phyloP scores from a whole-genome alignment of 2,888 invertebrate species.

The Tenthredo notha region DNA sequence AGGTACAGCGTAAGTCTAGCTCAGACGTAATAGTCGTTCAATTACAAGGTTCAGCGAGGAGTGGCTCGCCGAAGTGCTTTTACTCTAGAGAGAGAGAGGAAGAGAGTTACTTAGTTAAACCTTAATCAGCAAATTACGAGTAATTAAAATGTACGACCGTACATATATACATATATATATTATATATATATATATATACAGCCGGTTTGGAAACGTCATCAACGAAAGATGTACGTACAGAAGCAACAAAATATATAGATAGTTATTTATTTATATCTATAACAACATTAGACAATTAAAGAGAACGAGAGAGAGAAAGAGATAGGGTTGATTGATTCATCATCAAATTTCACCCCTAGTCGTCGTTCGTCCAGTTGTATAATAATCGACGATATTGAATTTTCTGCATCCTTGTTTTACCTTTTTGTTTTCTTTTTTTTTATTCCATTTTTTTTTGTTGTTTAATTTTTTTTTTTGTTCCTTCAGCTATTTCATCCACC shows the following conservation, averaged over 20 bases:
- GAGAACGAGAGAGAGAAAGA: neutral
- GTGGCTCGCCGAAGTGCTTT: slow-evolving; percentile 39
- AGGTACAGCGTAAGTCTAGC: neutral
- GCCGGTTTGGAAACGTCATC: neutral
- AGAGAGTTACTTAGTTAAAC: slow-evolving; percentile 39
- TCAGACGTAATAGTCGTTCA: slow-evolving; percentile 44
- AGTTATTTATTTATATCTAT: too few species aligned
- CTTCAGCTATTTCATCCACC: neutral
- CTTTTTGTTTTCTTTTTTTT: neutral
- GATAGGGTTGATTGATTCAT: neutral
- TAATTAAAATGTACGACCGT: slow-evolving; percentile 40
- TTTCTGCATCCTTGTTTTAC: neutral
- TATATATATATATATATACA: neutral
- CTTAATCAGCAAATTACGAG: slow-evolving; percentile 44
- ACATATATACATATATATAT: neutral
- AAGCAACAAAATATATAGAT: neutral
- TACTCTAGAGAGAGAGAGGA: neutral
- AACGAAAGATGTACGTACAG: neutral
- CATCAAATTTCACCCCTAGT: neutral
- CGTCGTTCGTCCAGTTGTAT: slow-evolving; percentile 3
- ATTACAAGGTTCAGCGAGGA: slow-evolving; percentile 37
- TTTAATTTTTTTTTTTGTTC: neutral
- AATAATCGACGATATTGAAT: neutral
- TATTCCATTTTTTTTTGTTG: neutral
- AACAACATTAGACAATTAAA: too few species aligned